A percentile compares a stretch with the other conserved stretches of the same genome.
Evolutionary conservation across 1,140 invertebrate species (phyloP).

Genomic region (Brachystomella parvula): DNA sequence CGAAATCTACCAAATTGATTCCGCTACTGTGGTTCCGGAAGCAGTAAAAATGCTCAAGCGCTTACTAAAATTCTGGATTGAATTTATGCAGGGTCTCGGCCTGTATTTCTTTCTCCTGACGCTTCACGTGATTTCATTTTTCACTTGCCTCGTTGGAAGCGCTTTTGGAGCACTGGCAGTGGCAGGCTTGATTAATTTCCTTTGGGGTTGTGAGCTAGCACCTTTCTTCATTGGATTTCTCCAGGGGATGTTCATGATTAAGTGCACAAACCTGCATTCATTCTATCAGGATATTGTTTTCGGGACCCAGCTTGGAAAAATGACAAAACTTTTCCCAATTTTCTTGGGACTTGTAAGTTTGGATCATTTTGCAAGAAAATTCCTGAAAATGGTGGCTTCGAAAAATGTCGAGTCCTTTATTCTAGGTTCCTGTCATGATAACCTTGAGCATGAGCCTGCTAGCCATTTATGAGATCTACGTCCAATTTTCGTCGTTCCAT

Average conservation of each 20-base stretch:
- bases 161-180: background rate
- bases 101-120: background rate
- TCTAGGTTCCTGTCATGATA: background rate
- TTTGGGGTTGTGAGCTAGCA: background rate
- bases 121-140: background rate
- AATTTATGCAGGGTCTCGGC: background rate
- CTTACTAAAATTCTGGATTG: background rate
- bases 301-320: background rate
- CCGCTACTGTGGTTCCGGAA: background rate
- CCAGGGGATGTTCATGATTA: background rate
- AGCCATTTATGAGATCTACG: background rate
- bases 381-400: background rate
- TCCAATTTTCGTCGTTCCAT: background rate
- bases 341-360: background rate
- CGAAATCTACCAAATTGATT: too few species aligned
- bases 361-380: background rate
- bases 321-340: background rate
- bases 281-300: background rate
- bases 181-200: background rate
- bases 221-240: background rate
- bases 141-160: background rate
- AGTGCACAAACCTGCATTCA: background rate
- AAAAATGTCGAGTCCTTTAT: background rate
- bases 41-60: background rate
- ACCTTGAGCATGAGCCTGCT: background rate